These are phyloP conservation scores for Cacatua alba DNA, from an alignment of 2,113 vertebrate genomes.

Conservation along the genomic window DNA sequence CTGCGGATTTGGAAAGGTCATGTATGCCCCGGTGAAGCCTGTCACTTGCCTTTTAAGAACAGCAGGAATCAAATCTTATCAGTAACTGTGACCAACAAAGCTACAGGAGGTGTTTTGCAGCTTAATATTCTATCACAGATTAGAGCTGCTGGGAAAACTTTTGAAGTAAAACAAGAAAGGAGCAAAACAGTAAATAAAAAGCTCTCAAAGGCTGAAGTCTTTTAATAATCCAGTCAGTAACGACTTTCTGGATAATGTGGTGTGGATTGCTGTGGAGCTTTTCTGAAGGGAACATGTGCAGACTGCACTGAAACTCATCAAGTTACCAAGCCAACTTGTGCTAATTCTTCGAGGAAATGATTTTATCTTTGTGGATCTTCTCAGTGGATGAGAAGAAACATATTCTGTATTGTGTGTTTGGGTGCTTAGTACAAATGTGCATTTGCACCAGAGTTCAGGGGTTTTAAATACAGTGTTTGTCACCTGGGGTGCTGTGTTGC, in stretches of 20 bases:
- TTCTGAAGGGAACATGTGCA: not conserved
- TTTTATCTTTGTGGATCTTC: not conserved
- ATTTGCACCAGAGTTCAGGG: not conserved
- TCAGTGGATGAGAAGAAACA: not conserved
- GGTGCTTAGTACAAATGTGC: not conserved
- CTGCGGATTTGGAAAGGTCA: conserved; percentile 20
- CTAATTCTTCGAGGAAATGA: not conserved
- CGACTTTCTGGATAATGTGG: not conserved
- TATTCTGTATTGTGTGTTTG: not conserved
- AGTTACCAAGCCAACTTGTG: not conserved
- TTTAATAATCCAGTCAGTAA: not conserved
- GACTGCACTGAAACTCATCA: not conserved
- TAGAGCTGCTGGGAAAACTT: not conserved
- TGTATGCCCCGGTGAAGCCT: not conserved
- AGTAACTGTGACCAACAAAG: conserved; percentile 35
- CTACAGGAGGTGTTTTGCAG: conserved; percentile 1
- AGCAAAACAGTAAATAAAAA: not conserved
- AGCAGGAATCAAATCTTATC: conserved; percentile 49
- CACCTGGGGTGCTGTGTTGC: not conserved
- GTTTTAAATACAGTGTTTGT: not conserved
- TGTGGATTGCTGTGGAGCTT: not conserved
- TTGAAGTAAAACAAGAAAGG: not conserved
- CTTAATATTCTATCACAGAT: conserved; percentile 40
- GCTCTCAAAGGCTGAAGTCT: not conserved
- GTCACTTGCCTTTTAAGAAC: conserved; percentile 25